Base-by-base conservation (phyloP, 2,113 vertebrate species). In the Aythya baeri region DNA sequence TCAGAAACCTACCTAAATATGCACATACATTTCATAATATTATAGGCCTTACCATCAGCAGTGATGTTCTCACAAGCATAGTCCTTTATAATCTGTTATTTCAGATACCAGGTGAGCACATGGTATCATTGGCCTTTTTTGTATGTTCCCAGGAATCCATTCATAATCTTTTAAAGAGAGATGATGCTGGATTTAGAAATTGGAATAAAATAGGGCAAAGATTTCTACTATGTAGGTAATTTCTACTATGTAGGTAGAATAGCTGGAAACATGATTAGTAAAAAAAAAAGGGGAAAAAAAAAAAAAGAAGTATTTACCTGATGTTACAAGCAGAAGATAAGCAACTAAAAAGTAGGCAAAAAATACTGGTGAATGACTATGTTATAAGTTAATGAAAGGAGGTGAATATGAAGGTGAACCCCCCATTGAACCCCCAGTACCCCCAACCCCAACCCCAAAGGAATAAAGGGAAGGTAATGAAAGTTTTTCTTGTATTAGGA, bases 161-260 rank as follows among this genome's bases (percentile, higher is more conserved):
- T 81, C 44, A 80, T 11, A 85, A 85, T 21, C 29, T 78, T 12
- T 74, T 91, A 74, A 43, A 93, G 91, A 57, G 20, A 21, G 73
- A 81, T 87, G 46, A 61, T 83, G 20, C 8, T 65, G 52, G 63
- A 86, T 83, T 95, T 93, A 88, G 34, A 21, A 86, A 6, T 43
- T 20, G 67, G 46, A 63, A 86, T 91, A 90, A 93, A 94, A 34
- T 67, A 95, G 54, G 79, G 26, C 80, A 90, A 61, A 86, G 36
- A 66, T 67, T 88, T 77, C 29, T 86, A 36, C 43, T 74, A 5
- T 80, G 17, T 74, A 57, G 36, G 26, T 58, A 82, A 66, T 67
- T 88, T 77, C 29, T 86, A 36, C 43, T 74, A 5, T 80, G 17
- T 74, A 61, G 36, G 26, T 58, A 82, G 77, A 86, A 71, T 22